Evolutionary conservation across 2,888 invertebrate genomes (phyloP).

Genomic region (Plebejus anna): DNA sequence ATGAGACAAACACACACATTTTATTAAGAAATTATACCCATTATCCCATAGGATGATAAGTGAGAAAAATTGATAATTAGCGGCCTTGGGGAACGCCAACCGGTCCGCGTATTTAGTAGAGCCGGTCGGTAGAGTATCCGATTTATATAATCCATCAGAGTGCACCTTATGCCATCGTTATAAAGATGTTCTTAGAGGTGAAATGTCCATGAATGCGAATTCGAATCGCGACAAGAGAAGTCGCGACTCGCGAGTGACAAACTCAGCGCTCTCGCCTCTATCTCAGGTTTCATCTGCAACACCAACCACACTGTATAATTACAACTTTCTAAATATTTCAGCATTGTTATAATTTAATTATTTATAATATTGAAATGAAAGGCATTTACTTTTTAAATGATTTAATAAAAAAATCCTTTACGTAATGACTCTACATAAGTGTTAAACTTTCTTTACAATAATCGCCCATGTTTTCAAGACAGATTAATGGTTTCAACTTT

Average conservation of each 20-base stretch:
- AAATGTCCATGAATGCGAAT: background rate
- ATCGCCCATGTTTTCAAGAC: background rate
- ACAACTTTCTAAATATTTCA: conserved; percentile 39
- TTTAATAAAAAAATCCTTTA: background rate
- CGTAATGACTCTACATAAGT: background rate
- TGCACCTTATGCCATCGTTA: background rate
- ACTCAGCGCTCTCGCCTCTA: conserved; percentile 45
- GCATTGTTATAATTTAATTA: conserved; percentile 28
- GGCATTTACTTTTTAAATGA: background rate
- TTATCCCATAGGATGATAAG: conserved; percentile 23
- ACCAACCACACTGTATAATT: conserved; percentile 37
- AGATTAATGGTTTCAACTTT: conserved; percentile 8
- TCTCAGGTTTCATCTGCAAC: conserved; percentile 50
- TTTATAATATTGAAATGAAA: conserved; percentile 1
- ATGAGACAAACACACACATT: background rate
- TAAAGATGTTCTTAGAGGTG: background rate
- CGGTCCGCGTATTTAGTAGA: background rate
- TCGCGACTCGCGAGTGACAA: conserved; percentile 10
- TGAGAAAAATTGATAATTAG: conserved; percentile 34
- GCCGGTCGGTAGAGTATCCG: background rate
- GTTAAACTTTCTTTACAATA: background rate
- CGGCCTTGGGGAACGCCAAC: conserved; percentile 70
- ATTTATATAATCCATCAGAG: background rate
- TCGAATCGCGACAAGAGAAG: background rate
- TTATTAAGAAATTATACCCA: background rate